Conservation (phyloP, 2,113 vertebrate species). For the Rhinoptilus africanus region DNA sequence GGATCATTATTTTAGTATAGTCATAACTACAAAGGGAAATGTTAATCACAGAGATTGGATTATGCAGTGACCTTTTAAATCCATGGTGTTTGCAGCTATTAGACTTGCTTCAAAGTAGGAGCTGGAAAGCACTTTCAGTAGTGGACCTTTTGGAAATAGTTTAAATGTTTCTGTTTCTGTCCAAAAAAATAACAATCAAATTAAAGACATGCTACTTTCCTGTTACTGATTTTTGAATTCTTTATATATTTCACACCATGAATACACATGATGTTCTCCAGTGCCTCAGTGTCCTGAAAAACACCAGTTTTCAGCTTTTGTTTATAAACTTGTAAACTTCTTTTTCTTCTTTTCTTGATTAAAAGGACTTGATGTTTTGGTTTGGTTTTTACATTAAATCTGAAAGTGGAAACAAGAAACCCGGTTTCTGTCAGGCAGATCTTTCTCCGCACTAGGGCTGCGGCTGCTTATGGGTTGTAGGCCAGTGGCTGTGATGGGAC, state of each 20-base stretch:
- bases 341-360: not conserved
- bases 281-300: not conserved
- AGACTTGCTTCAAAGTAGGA: not conserved
- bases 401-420: not conserved
- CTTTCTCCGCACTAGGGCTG: not conserved
- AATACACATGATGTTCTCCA: not conserved
- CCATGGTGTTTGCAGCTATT: not conserved
- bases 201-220: not conserved
- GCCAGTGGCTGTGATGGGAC: not conserved
- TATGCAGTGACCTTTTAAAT: conserved; percentile 43
- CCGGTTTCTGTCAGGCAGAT: not conserved
- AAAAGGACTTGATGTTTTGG: not conserved
- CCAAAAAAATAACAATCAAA: not conserved
- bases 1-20: conserved; percentile 14
- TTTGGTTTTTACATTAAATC: not conserved
- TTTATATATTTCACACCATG: not conserved
- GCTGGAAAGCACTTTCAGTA: not conserved
- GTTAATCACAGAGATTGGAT: conserved; percentile 13
- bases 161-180: not conserved
- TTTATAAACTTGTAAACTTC: not conserved
- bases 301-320: not conserved
- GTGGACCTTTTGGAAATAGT: not conserved
- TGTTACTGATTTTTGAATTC: not conserved
- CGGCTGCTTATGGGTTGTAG: not conserved
- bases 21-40: conserved; percentile 4